Conservation (phyloP, 2,113 vertebrate genomes). For the Varanus komodoensis region DNA sequence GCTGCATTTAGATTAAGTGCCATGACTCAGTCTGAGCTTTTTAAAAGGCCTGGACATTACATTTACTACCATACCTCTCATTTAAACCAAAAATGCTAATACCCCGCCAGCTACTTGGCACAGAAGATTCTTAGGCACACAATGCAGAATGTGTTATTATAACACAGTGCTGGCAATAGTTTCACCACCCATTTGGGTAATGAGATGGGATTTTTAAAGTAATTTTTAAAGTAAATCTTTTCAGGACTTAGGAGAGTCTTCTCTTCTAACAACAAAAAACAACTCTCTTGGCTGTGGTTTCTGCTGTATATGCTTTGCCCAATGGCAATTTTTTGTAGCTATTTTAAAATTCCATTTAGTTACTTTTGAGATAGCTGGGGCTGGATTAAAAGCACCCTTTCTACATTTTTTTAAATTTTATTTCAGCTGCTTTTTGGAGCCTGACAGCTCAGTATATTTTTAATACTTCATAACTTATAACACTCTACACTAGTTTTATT, state of each 20-base stretch:
- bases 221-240: slow-evolving; percentile 34
- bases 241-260: slow-evolving; percentile 23
- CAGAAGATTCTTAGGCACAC: slow-evolving; percentile 32
- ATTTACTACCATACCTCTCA: slow-evolving; percentile 31
- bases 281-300: background rate
- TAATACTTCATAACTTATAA: background rate
- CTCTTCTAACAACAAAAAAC: slow-evolving; percentile 12
- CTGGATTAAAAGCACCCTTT: background rate
- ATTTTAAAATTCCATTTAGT: slow-evolving; percentile 22
- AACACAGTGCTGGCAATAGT: slow-evolving; percentile 39
- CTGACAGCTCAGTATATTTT: background rate
- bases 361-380: background rate
- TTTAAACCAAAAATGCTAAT: slow-evolving; percentile 46
- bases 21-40: slow-evolving; percentile 43
- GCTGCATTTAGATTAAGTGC: slow-evolving; percentile 65
- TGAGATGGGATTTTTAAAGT: slow-evolving; percentile 45
- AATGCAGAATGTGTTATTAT: slow-evolving; percentile 41
- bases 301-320: background rate
- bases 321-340: slow-evolving; percentile 29
- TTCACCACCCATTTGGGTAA: slow-evolving; percentile 33
- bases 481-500: background rate
- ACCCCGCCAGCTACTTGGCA: slow-evolving; percentile 47
- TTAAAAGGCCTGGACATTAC: slow-evolving; percentile 32
- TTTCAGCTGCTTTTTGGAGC: background rate
- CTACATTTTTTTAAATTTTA: background rate